phyloP scores from a whole-genome alignment of 2,888 invertebrate species.

The Celastrina argiolus region DNA sequence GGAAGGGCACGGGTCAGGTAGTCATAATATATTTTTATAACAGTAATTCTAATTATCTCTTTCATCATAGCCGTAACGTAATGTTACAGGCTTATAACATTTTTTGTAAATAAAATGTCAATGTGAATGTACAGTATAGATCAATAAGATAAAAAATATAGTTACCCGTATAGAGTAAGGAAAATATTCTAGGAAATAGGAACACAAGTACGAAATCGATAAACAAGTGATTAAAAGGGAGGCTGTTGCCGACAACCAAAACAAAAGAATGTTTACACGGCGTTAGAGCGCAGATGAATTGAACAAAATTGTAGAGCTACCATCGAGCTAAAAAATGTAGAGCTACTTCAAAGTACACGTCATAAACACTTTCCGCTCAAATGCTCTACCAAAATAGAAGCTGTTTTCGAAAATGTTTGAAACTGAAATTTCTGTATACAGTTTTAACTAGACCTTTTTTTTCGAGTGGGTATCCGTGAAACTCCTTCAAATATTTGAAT shows the following conservation, averaged over 20 bases:
- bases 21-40: too few species aligned
- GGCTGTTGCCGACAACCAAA: neutral
- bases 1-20: too few species aligned
- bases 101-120: too few species aligned
- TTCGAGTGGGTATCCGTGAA: too few species aligned
- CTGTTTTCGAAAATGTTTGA: neutral
- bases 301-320: conserved; percentile 35
- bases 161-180: neutral
- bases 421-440: neutral
- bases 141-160: neutral
- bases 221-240: neutral
- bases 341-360: conserved; percentile 30
- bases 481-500: too few species aligned
- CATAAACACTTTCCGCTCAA: neutral
- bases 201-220: neutral
- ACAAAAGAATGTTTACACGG: conserved; percentile 11
- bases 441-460: neutral
- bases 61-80: too few species aligned
- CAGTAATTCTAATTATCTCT: too few species aligned
- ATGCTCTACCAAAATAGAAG: neutral
- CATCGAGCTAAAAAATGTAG: conserved; percentile 26
- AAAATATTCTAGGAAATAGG: neutral
- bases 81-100: too few species aligned
- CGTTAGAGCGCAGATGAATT: conserved; percentile 25
- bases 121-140: too few species aligned